Evolutionary conservation across 2,113 vertebrate species (phyloP).

Genomic region (Pteropus alecto): DNA sequence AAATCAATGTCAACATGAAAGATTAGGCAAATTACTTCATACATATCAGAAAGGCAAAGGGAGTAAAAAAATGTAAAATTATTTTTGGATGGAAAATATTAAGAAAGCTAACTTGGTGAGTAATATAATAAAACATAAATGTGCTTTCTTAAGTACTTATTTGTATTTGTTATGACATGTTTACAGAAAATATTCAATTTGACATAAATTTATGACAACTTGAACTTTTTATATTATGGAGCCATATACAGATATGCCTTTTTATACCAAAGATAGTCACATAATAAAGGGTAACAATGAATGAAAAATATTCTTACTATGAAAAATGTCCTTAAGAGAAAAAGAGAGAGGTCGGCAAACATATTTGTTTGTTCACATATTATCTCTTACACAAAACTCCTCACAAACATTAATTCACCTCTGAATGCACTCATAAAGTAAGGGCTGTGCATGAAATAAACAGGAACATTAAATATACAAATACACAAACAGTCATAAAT

Average conservation of each 20-base stretch:
- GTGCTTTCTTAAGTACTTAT: background rate
- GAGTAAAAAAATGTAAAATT: background rate
- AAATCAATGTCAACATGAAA: background rate
- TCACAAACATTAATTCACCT: background rate
- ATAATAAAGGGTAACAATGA: background rate
- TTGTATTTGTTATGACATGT: background rate
- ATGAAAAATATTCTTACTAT: background rate
- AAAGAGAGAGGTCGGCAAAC: background rate
- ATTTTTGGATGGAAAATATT: background rate
- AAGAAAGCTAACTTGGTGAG: background rate
- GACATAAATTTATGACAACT: background rate
- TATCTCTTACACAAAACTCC: background rate
- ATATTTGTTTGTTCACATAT: background rate
- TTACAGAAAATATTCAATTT: background rate
- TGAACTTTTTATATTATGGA: background rate
- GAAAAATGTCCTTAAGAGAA: background rate
- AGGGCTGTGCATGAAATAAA: background rate
- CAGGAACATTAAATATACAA: constrained; percentile 32
- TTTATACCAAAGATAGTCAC: background rate
- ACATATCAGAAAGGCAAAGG: background rate
- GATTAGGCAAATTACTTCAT: background rate
- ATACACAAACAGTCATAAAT: constrained; percentile 35
- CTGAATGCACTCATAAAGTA: background rate
- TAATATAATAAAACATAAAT: background rate
- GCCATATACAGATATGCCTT: background rate